Evolutionary conservation across 2,888 invertebrate genomes (phyloP), one percentile per base, ranked within the genome.

Genomic region (Zootermopsis nevadensis): DNA sequence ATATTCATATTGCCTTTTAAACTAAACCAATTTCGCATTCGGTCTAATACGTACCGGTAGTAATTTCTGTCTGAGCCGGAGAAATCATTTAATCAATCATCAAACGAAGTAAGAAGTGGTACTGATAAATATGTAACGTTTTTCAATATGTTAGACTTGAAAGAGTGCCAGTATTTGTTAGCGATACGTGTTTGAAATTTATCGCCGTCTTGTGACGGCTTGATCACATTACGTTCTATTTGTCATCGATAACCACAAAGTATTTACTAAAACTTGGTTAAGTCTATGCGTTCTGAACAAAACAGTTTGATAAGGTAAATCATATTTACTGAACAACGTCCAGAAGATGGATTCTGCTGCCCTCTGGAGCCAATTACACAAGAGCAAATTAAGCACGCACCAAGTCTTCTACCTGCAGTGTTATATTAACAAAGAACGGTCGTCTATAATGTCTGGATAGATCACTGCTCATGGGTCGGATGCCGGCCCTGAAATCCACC

Each of bases 241-340:
- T 55, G 77, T 55, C 77, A 77, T 77, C 77, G 55, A 55, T 55
- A 77, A 77, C 53, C 33, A 31, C 6, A 19, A 7, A 31, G 6
- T 69, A 69, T 69, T 69, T 69, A 19, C 69, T 69, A 33, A 33
- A 69, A 69, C 24, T 69, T 69, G 30, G 69, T 22, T 69, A 33
- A 33, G 22, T 69, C 69, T 4, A 31, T 33, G 60, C 60, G 3
- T 60, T 27, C 27, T 8, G 1, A 7, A 27, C 60, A 4, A n/a
- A n/a, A 24, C 7, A 60, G 60, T 60, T n/a, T 7, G n/a, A 60
- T 60, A 60, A 60, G 60, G 10, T 53, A 60, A n/a, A n/a, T 10
- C 4, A 60, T n/a, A n/a, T n/a, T n/a, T 19, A 38, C 10, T 10
- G 38, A 38, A 38, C 6, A 38, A 38, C 4, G 38, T 4, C 19